Percentiles rank a stretch among this genome's conserved stretches.
phyloP scores from a whole-genome alignment of 2,113 vertebrate genomes.

The Apteryx mantelli region DNA sequence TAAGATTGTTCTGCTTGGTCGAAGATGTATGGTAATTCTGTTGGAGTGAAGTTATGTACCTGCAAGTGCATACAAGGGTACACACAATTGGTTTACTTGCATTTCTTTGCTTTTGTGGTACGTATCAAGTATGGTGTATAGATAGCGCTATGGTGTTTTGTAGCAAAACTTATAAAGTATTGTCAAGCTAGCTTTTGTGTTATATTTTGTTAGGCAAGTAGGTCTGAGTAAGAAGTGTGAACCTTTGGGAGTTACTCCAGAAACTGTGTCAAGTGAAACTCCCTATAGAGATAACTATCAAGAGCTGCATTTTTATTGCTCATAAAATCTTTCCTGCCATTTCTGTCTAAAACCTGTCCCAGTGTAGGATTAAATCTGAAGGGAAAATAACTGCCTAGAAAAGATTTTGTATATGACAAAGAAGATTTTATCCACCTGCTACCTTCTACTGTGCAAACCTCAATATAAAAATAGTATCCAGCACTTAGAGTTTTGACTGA shows the following conservation, averaged over 20 bases:
- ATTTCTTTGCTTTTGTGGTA: not conserved
- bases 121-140: not conserved
- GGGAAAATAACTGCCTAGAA: constrained; percentile 10
- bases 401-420: not conserved
- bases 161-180: not conserved
- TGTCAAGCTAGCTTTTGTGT: not conserved
- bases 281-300: not conserved
- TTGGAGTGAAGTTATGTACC: not conserved
- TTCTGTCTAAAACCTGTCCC: not conserved
- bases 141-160: not conserved
- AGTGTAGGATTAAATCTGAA: not conserved
- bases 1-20: not conserved
- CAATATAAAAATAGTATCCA: constrained; percentile 14
- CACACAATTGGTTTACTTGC: not conserved
- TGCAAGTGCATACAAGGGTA: not conserved
- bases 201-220: not conserved
- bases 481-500: not conserved
- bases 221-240: not conserved
- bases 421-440: constrained; percentile 6
- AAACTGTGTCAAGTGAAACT: constrained; percentile 20
- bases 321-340: not conserved
- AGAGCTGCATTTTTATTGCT: constrained; percentile 14
- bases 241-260: not conserved
- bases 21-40: not conserved
- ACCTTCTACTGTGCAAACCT: not conserved